phyloP scores from a whole-genome alignment of 2,113 vertebrate species.

The Nannospalax galili region DNA sequence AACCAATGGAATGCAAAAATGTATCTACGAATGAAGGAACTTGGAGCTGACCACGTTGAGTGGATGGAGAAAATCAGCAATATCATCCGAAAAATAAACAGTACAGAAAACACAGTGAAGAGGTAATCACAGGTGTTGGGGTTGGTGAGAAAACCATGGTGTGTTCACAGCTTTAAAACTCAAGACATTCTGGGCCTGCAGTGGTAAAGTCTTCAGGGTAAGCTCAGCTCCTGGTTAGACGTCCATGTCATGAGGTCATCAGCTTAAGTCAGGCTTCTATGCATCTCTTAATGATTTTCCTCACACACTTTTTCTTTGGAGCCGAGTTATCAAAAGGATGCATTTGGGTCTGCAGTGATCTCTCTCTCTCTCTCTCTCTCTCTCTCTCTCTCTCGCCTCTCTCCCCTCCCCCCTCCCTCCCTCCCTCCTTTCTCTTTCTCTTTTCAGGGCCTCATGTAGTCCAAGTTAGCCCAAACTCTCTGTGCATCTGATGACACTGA shows the following conservation, averaged over 20 bases:
- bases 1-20: slow-evolving; percentile 48
- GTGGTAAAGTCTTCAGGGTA: background rate
- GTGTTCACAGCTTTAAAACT: background rate
- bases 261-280: background rate
- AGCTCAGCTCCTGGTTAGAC: background rate
- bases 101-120: slow-evolving; percentile 56
- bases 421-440: background rate
- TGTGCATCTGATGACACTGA: background rate
- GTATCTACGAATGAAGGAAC: slow-evolving; percentile 40
- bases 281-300: background rate
- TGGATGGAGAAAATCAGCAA: slow-evolving; percentile 57
- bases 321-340: background rate
- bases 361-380: background rate
- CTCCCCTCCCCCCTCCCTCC: background rate
- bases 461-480: background rate
- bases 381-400: background rate
- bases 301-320: background rate
- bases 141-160: background rate
- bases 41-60: background rate
- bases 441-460: too few species aligned
- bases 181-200: background rate
- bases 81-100: slow-evolving; percentile 35
- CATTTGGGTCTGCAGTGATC: background rate
- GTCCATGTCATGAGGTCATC: background rate
- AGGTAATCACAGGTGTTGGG: slow-evolving; percentile 32